Base-by-base conservation (phyloP, 2,888 invertebrate species). In the Beris chalybata region DNA sequence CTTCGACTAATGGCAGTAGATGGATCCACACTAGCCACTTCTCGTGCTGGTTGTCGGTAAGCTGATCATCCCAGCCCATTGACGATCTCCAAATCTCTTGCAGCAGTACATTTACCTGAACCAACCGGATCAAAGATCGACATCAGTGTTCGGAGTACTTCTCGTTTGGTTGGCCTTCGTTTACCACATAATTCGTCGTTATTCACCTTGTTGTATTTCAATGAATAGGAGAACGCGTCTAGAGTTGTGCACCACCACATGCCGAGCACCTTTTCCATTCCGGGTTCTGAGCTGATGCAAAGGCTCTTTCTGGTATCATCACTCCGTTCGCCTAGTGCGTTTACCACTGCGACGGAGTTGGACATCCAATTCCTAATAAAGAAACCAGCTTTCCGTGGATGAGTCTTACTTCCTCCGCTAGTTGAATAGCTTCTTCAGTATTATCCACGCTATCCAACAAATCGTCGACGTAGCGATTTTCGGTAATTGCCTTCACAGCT, bases 321-420 rank as follows among this genome's bases (percentile, higher is more conserved):
- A 45, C 11, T 45, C 11, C n/a, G 5, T 44, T 69, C 69, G 1
- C 68, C 69, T 11, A 69, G 59, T 9, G 64, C 67, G 0, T 45
- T 30, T 11, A 6, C 13, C n/a, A 69, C 68, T n/a, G 22, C 12
- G 4, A 2, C 5, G 13, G 69, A 68, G 22, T 72, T 72, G 3
- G 70, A 70, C 22, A 69, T 9, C 67, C 70, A 72, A 29, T 72
- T 72, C 1, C 70, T 56, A 13, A 71, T 70, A n/a, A 70, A 64
- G 61, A 72, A 71, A 12, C 68, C 66, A 3, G 63, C 69, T 3
- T 55, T 5, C 12, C 6, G 12, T 48, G 22, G 7, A 48, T 4
- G 12, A 15, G 32, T 45, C 57, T 48, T 2, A 71, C 70, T 7
- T 67, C 66, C 30, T 58, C 65, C 4, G 65, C 69, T 6, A 70